Evolutionary conservation across 2,888 invertebrate genomes (phyloP).

Genomic region (Eurois occulta): DNA sequence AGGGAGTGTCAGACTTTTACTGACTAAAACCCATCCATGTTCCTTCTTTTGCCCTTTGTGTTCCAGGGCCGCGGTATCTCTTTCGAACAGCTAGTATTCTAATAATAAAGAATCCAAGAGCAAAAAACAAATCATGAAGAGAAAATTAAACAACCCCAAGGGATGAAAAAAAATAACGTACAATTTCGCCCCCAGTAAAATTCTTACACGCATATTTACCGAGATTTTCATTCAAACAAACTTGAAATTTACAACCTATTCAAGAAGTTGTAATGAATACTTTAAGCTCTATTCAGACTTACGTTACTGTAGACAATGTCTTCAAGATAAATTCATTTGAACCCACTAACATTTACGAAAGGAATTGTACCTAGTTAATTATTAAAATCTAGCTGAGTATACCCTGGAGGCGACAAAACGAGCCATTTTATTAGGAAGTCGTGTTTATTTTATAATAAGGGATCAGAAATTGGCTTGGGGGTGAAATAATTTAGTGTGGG

Average conservation of each 20-base stretch:
- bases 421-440: not conserved
- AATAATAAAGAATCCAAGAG: not conserved
- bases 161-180: not conserved
- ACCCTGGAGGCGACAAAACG: not conserved
- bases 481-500: not conserved
- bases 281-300: not conserved
- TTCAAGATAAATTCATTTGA: conserved; percentile 24
- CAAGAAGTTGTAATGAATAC: not conserved
- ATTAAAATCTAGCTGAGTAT: conserved; percentile 16
- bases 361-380: conserved; percentile 1
- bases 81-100: not conserved
- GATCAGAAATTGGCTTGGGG: not conserved
- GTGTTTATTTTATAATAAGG: not conserved
- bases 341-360: conserved; percentile 21
- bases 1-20: no score
- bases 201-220: not conserved
- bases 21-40: no score
- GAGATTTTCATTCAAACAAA: not conserved
- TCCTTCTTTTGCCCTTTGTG: no score
- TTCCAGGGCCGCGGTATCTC: no score
- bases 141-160: not conserved
- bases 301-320: not conserved
- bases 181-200: not conserved
- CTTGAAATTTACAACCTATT: not conserved
- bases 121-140: not conserved